A percentile compares a stretch with the other conserved stretches of the same genome.
Evolutionary conservation across 30 jellyfish, hydroid and myxozoan genomes (phyloP).

Genomic region (Chrysaora quinquecirrha): DNA sequence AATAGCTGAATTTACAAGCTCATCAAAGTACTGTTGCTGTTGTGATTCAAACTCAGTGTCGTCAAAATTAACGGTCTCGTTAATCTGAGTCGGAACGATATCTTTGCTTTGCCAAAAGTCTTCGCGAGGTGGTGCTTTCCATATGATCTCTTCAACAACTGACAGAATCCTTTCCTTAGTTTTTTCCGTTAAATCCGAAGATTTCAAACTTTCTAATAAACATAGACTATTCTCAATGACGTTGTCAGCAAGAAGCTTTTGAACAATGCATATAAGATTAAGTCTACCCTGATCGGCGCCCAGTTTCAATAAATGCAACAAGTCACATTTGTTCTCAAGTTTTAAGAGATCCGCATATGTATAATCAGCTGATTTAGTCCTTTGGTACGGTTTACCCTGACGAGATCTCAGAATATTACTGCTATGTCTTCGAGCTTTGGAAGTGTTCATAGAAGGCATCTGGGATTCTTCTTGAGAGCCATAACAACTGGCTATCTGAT

Average conservation of each 20-base stretch:
- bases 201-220: slow-evolving; percentile 34
- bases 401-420: too few relatives aligned
- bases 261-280: slow-evolving; percentile 3
- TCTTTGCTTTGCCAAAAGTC: slow-evolving; percentile 27
- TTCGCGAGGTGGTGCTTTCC: slow-evolving; percentile 37
- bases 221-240: slow-evolving; percentile 18
- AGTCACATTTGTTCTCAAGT: slow-evolving; percentile 35
- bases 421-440: too few relatives aligned
- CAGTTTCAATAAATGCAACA: slow-evolving; percentile 6
- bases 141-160: slow-evolving; percentile 35
- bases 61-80: too few relatives aligned
- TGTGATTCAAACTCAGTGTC: background rate
- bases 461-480: too few relatives aligned
- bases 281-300: slow-evolving; percentile 34
- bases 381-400: background rate
- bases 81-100: background rate
- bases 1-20: too few relatives aligned
- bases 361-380: background rate
- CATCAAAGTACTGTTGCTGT: background rate
- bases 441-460: too few relatives aligned
- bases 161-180: slow-evolving; percentile 54
- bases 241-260: slow-evolving; percentile 11
- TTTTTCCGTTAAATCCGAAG: slow-evolving; percentile 36
- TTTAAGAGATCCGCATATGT: slow-evolving; percentile 13
- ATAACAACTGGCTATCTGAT: too few relatives aligned